Base-by-base conservation (phyloP, 2,888 invertebrate genomes). In the Scaptomyza cyrtandrae region DNA sequence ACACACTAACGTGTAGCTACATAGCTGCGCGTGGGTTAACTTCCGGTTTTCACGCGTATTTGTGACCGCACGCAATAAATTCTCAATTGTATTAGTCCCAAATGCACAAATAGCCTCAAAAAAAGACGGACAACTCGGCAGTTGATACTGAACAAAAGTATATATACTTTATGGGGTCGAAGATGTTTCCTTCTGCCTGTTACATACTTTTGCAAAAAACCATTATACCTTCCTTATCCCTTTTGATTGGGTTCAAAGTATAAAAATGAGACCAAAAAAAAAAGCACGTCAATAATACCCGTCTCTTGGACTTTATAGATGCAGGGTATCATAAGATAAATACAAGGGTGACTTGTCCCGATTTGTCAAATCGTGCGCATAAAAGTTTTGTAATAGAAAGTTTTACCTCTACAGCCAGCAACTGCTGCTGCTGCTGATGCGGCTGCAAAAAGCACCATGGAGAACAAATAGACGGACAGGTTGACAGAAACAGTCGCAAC, bases 291-390 rank as follows among this genome's bases (percentile, higher is more conserved):
- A 24, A 24, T 24, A 2, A 63, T 39, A 16, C 24, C 11, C 29
- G 1, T 29, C 13, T 3, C 1, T 9, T 4, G 37, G 11, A 27
- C 9, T 13, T 2, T 6, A 10, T 2, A 3, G 10, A 0, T 16
- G 5, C 33, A 66, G 55, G 64, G 55, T 66, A 41, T 66, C 3
- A 33, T 16, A 3, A 49, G 44, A 29, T 1, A 31, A 7, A 13
- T 14, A 7, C 7, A 10, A 43, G 3, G 16, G 11, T 19, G 27
- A 48, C n/a, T 73, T 73, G 52, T 61, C 75, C 74, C 71, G 78
- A 70, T 84, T 86, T 83, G 68, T 77, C 78, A 83, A 83, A 83
- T 86, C 71, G 83, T 80, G 88, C 84, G 81, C 68, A 78, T 80
- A 83, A 86, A 86, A 86, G 70, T 88, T 88, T 60, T 54, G 64